Percentiles rank a stretch among this genome's conserved stretches.
Evolutionary conservation across 2,888 invertebrate genomes (phyloP).

Genomic region (Sesia bembeciformis): DNA sequence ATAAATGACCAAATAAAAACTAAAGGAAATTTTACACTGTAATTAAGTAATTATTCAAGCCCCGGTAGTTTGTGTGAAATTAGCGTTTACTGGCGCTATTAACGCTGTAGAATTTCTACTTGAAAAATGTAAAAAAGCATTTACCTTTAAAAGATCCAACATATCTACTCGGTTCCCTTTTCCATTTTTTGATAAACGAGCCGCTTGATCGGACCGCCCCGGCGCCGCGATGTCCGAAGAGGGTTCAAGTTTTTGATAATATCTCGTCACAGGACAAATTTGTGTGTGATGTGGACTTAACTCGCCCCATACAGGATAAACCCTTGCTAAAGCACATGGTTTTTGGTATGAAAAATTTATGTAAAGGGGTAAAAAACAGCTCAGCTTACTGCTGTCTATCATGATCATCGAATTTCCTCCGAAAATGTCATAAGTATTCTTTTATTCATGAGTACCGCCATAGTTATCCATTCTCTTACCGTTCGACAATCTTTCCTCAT

Average conservation of each 20-base stretch:
- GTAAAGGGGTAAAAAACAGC: conserved; percentile 5
- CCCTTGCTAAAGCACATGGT: conserved; percentile 19
- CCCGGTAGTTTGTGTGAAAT: no score
- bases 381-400: conserved; percentile 1
- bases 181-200: conserved; percentile 60
- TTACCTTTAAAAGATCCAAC: conserved; percentile 4
- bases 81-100: no score
- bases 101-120: no score
- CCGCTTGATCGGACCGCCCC: conserved; percentile 42
- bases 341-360: conserved; percentile 1
- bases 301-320: conserved; percentile 23
- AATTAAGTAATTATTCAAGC: no score
- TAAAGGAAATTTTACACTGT: no score
- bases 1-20: no score
- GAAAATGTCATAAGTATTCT: conserved; percentile 7
- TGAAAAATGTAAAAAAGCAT: not conserved
- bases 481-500: conserved; percentile 35
- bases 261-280: conserved; percentile 65
- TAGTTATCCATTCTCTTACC: conserved; percentile 35
- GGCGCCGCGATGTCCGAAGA: conserved; percentile 28
- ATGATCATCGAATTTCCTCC: conserved; percentile 3
- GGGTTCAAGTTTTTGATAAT: conserved; percentile 46
- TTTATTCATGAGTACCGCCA: conserved; percentile 27
- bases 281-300: conserved; percentile 46
- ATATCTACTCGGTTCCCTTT: conserved; percentile 17